A percentile compares a stretch with the other conserved stretches of the same genome.
Evolutionary conservation across 2,888 invertebrate genomes (phyloP).

Genomic region (Brachycybe producta): DNA sequence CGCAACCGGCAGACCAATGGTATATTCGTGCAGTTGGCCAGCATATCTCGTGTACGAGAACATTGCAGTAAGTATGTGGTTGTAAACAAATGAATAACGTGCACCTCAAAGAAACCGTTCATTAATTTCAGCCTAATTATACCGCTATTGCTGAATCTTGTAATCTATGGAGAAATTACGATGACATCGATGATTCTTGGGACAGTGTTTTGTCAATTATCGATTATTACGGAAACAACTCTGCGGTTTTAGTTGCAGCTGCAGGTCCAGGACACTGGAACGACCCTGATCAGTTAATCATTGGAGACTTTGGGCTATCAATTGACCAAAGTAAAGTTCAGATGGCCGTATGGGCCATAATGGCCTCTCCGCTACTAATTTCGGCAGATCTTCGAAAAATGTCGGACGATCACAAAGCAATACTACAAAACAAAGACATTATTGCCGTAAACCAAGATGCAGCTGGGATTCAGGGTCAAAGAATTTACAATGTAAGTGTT

Average conservation of each 20-base stretch:
- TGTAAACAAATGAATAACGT: slow-evolving; percentile 42
- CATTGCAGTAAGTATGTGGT: background rate
- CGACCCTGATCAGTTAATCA: slow-evolving; percentile 87
- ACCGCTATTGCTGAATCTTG: slow-evolving; percentile 71
- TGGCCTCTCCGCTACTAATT: slow-evolving; percentile 55
- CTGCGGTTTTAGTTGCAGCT: slow-evolving; percentile 73
- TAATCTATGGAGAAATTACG: slow-evolving; percentile 90
- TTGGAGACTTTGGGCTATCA: slow-evolving; percentile 55
- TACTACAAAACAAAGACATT: slow-evolving; percentile 46
- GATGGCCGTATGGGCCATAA: slow-evolving; percentile 56
- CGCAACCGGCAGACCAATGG: slow-evolving; percentile 38
- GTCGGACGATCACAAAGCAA: slow-evolving; percentile 42
- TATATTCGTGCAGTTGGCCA: slow-evolving; percentile 43
- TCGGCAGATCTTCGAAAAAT: slow-evolving; percentile 49
- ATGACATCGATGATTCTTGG: slow-evolving; percentile 93
- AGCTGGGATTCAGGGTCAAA: slow-evolving; percentile 47
- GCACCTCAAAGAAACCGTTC: too few species aligned
- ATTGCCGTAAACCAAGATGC: slow-evolving; percentile 53
- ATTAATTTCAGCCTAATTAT: slow-evolving; percentile 63
- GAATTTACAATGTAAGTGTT: slow-evolving; percentile 34
- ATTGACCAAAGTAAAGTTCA: slow-evolving; percentile 50
- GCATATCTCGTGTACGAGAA: slow-evolving; percentile 30
- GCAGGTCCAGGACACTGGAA: slow-evolving; percentile 96
- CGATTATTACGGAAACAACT: slow-evolving; percentile 88
- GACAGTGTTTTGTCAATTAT: slow-evolving; percentile 79